Conservation (phyloP, 2,797 vertebrate genomes). For the Acanthurus tractus region DNA sequence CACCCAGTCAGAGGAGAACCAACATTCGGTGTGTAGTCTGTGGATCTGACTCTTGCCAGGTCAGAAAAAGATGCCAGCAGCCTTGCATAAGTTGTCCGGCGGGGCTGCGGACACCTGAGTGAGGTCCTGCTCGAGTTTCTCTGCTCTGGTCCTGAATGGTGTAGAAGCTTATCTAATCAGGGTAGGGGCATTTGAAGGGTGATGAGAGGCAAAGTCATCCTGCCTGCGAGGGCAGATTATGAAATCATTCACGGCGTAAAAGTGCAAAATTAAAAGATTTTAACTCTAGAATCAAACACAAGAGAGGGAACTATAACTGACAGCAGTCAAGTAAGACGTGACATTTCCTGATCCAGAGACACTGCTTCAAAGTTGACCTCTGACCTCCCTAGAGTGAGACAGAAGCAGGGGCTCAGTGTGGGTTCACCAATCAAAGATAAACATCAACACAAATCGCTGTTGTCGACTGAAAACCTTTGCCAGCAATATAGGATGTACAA, state of each 20-base stretch:
- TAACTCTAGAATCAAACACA: neutral
- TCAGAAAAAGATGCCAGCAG: slow-evolving; percentile 9
- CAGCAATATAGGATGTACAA: neutral
- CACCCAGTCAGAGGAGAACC: slow-evolving; percentile 4
- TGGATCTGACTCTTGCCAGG: slow-evolving; percentile 22
- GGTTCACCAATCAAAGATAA: neutral
- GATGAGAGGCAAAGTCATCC: slow-evolving; percentile 14
- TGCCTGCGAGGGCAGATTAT: slow-evolving; percentile 20
- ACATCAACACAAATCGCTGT: neutral
- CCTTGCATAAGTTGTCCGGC: neutral
- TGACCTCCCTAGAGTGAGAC: slow-evolving; percentile 18
- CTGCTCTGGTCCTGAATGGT: neutral
- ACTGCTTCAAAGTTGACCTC: slow-evolving; percentile 21
- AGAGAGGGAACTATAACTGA: neutral
- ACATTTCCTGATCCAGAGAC: neutral
- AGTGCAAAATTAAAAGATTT: neutral
- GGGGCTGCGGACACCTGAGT: neutral
- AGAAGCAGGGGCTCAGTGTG: neutral
- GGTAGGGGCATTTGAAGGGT: slow-evolving; percentile 28
- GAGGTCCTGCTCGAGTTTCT: slow-evolving; percentile 4
- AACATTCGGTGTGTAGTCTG: neutral
- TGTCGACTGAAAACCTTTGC: neutral
- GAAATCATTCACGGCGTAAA: neutral
- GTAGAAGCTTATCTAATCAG: slow-evolving; percentile 24
- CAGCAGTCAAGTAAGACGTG: neutral